phyloP scores from a whole-genome alignment of 2,113 vertebrate species.

The Boulengeromyrus knoepffleri region DNA sequence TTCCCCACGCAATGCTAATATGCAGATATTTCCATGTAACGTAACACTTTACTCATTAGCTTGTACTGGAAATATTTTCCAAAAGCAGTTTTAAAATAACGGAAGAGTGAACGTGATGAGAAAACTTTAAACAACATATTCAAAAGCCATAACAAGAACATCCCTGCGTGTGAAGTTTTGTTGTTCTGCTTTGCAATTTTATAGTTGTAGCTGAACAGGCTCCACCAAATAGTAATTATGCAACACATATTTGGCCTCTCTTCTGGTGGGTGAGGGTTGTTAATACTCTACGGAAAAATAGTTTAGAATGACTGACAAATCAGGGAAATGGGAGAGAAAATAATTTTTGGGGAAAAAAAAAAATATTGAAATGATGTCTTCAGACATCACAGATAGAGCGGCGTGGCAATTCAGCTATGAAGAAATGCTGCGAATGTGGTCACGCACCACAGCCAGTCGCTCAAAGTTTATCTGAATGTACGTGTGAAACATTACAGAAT shows the following conservation, averaged over 20 bases:
- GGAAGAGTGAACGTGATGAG: not conserved
- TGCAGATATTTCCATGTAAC: not conserved
- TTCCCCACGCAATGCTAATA: not conserved
- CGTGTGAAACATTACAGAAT: not conserved
- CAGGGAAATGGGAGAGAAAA: not conserved
- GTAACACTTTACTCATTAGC: not conserved
- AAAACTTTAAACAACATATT: not conserved
- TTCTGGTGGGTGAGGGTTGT: not conserved
- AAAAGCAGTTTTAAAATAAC: not conserved
- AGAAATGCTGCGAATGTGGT: constrained; percentile 9
- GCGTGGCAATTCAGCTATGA: constrained; percentile 15
- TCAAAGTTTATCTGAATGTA: constrained; percentile 9
- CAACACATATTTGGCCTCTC: not conserved
- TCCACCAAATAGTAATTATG: not conserved
- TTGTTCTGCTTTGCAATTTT: not conserved
- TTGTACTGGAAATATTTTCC: not conserved
- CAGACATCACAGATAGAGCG: constrained; percentile 13
- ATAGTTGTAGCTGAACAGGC: not conserved
- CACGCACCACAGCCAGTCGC: not conserved
- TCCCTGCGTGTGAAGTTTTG: not conserved
- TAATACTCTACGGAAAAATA: not conserved
- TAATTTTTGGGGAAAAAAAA: not conserved
- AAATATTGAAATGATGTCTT: constrained; percentile 9
- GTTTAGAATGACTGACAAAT: not conserved
- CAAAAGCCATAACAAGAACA: not conserved